These are phyloP conservation scores for Thermophis baileyi DNA, from an alignment of 2,113 vertebrate species.

Conservation along the genomic window DNA sequence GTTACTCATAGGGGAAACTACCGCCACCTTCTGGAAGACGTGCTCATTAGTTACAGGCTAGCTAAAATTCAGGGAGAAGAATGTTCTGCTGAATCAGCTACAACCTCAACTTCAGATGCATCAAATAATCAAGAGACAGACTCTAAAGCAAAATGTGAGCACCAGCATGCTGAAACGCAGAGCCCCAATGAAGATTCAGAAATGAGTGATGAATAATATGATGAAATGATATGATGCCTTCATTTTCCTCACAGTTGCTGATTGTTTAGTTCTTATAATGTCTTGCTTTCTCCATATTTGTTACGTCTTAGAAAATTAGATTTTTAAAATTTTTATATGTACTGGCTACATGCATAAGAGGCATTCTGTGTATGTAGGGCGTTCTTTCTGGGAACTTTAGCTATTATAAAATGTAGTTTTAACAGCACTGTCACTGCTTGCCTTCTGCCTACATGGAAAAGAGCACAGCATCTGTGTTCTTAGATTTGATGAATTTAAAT, in stretches of 20 bases:
- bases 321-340: conserved; percentile 28
- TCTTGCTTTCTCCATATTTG: conserved; percentile 46
- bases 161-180: conserved; percentile 62
- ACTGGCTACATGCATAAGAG: conserved; percentile 52
- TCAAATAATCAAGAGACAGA: conserved; percentile 54
- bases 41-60: conserved; percentile 86
- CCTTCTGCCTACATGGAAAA: conserved; percentile 38
- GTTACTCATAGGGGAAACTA: conserved; percentile 97
- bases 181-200: conserved; percentile 67
- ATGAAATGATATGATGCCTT: conserved; percentile 49
- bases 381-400: conserved; percentile 40
- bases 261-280: conserved; percentile 49
- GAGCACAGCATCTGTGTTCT: conserved; percentile 1
- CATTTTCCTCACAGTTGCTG: conserved; percentile 27
- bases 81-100: conserved; percentile 58
- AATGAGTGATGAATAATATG: conserved; percentile 51
- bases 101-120: conserved; percentile 59
- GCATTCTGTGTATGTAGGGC: conserved; percentile 33
- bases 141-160: conserved; percentile 60
- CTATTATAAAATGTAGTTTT: conserved; percentile 26
- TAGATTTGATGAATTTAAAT: conserved; percentile 27
- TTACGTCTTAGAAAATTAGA: conserved; percentile 48
- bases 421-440: conserved; percentile 30
- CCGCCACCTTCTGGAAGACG: conserved; percentile 93
- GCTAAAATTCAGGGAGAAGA: conserved; percentile 77